Evolutionary conservation across 2,113 vertebrate genomes (phyloP).

Genomic region (Dermatemys mawii): DNA sequence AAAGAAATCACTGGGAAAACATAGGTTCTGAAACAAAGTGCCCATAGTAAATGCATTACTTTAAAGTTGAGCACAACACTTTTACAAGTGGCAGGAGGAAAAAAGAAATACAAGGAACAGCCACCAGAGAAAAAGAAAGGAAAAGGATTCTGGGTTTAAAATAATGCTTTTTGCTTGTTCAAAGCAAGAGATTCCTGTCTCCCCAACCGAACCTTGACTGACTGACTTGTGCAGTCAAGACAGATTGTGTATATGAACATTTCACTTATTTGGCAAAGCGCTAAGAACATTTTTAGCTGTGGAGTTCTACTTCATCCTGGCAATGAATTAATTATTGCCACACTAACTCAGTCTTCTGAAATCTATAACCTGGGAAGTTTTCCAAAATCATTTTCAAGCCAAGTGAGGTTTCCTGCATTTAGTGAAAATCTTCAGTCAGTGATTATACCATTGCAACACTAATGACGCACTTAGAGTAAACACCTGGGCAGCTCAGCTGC

Average conservation of each 20-base stretch:
- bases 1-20: constrained; percentile 1
- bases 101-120: neutral
- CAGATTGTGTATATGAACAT: neutral
- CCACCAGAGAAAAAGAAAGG: neutral
- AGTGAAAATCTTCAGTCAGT: neutral
- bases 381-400: constrained; percentile 41
- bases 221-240: neutral
- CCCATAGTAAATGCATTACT: neutral
- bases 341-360: neutral
- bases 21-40: neutral
- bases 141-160: neutral
- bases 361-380: constrained; percentile 7
- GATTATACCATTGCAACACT: neutral
- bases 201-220: neutral
- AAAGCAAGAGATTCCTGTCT: neutral
- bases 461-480: neutral
- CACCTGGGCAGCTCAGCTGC: constrained; percentile 15
- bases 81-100: neutral
- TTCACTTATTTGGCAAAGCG: neutral
- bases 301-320: constrained; percentile 32
- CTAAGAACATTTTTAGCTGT: neutral
- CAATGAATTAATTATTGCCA: constrained; percentile 66
- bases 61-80: neutral
- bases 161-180: neutral
- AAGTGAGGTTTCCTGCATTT: neutral